Percentiles rank a stretch among this genome's conserved stretches.
Evolutionary conservation across 1,140 invertebrate genomes (phyloP).

Genomic region (Ostrea edulis): DNA sequence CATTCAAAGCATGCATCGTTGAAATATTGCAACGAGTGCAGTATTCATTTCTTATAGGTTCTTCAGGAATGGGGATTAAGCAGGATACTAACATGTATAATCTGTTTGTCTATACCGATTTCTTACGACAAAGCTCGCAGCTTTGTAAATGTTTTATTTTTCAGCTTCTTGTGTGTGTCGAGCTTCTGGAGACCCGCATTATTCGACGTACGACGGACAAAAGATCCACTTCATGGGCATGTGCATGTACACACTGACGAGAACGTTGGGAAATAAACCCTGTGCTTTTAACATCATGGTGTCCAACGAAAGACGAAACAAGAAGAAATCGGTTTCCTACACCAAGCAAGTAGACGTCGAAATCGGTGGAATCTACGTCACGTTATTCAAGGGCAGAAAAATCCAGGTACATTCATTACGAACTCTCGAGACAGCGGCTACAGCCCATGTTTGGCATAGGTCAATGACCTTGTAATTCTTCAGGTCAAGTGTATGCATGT

Average conservation of each 20-base stretch:
- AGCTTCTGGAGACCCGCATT: conserved; percentile 95
- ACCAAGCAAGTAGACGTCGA: conserved; percentile 21
- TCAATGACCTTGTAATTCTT: too few species aligned
- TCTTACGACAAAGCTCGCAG: conserved; percentile 39
- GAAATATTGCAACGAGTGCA: too few species aligned
- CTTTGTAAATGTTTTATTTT: background rate
- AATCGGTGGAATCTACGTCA: background rate
- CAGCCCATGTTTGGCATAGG: background rate
- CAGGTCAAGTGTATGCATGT: too few species aligned
- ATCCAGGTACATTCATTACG: background rate
- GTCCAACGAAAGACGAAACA: background rate
- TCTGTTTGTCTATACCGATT: too few species aligned
- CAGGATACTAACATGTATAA: too few species aligned
- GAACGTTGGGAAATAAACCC: background rate
- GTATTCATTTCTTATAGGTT: too few species aligned
- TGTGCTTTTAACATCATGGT: background rate
- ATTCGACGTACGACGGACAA: conserved; percentile 94
- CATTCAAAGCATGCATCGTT: too few species aligned
- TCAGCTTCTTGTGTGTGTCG: conserved; percentile 90
- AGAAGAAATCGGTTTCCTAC: conserved; percentile 1
- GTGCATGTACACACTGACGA: conserved; percentile 64
- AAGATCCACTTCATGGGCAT: conserved; percentile 90
- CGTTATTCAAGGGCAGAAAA: conserved; percentile 2
- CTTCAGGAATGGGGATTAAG: too few species aligned
- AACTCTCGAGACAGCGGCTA: background rate